phyloP scores from a whole-genome alignment of 2,888 invertebrate genomes.

The Drosophila suboccidentalis region DNA sequence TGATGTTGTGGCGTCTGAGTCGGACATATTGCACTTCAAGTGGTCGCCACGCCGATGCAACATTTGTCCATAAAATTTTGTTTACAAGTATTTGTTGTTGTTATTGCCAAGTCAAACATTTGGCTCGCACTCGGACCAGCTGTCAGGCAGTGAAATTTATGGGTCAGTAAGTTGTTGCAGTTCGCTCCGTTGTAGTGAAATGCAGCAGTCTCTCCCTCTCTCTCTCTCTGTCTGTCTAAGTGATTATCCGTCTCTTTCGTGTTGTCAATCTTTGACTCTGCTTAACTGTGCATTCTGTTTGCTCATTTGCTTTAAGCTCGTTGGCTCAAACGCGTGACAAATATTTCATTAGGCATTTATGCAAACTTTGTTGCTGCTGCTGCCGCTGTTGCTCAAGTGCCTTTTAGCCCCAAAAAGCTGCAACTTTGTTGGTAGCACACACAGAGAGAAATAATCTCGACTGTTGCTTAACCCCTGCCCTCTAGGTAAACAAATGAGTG shows the following conservation, averaged over 20 bases:
- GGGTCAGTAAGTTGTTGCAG: slow-evolving; percentile 75
- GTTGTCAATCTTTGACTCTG: slow-evolving; percentile 27
- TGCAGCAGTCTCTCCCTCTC: slow-evolving; percentile 24
- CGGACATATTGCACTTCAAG: slow-evolving; percentile 49
- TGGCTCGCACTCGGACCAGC: slow-evolving; percentile 38
- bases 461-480: slow-evolving; percentile 50
- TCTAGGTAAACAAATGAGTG: slow-evolving; percentile 44
- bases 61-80: slow-evolving; percentile 71
- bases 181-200: slow-evolving; percentile 61
- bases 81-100: slow-evolving; percentile 65
- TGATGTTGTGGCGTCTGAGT: slow-evolving; percentile 26
- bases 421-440: slow-evolving; percentile 57
- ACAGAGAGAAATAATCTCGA: slow-evolving; percentile 14
- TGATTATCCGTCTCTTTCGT: background rate
- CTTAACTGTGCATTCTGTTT: slow-evolving; percentile 64
- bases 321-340: slow-evolving; percentile 75
- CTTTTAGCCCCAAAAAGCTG: slow-evolving; percentile 61
- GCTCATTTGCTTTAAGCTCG: slow-evolving; percentile 63
- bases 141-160: slow-evolving; percentile 72
- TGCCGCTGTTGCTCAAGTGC: slow-evolving; percentile 33
- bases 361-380: slow-evolving; percentile 60
- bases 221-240: slow-evolving; percentile 5
- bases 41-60: slow-evolving; percentile 52
- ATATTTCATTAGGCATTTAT: slow-evolving; percentile 76
- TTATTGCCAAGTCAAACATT: slow-evolving; percentile 62